Base-by-base conservation (phyloP, 2,797 vertebrate genomes). In the Spinus pinus region DNA sequence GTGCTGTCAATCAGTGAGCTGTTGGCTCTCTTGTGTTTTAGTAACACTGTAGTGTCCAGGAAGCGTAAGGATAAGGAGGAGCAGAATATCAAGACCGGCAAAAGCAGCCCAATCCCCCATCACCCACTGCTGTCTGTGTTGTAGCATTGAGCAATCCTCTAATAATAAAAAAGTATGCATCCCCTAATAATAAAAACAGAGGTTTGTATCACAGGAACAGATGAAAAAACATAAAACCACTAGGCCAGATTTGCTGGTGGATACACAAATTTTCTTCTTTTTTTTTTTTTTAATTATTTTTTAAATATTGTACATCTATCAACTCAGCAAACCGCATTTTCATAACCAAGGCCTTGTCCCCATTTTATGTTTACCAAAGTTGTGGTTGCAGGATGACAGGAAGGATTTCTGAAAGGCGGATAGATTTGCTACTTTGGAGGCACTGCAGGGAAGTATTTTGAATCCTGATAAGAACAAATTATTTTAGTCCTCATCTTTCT, bases 331-430 rank as follows among this genome's bases (percentile, higher is more conserved):
- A 31, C 4, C 66, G 9, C 0, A 37, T 53, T 87, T 77, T 81
- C 39, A 39, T 23, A 42, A n/a, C 3, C 37, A 77, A 47, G 17
- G 7, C 1, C 0, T 33, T 42, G 4, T 4, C 4, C 20, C 72
- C 8, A n/a, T 50, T 61, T 71, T 67, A 41, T 62, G 5, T 42
- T 54, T 62, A 24, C 13, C 11, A n/a, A 14, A 50, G 9, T 7
- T 44, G 21, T 28, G 4, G 10, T 9, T 70, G 16, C 17, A 61
- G 14, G 10, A 31, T n/a, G 83, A n/a, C 5, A 66, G 7, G 27
- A 70, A 53, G 31, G 5, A 71, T 60, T 67, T 71, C 8, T n/a
- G 14, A 60, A 75, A 0, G 8, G 3, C 5, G 28, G 67, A 24
- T 10, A 75, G 14, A 51, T 67, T 54, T 64, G 5, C 10, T 56